Percentiles rank a stretch among this genome's conserved stretches.
phyloP scores from a whole-genome alignment of 2,888 invertebrate species.

The Erebia palarica region DNA sequence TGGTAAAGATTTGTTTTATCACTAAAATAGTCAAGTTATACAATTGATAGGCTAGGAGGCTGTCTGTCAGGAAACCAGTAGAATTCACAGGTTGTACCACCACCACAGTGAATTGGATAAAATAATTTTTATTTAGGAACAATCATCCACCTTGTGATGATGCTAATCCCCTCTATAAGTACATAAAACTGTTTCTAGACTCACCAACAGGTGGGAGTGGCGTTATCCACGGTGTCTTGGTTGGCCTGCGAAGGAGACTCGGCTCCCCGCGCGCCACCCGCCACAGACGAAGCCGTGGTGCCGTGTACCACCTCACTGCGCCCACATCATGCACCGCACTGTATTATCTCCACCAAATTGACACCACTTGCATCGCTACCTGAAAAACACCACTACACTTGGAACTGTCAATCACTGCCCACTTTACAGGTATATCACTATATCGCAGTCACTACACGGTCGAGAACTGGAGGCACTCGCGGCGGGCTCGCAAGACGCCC shows the following conservation, averaged over 20 bases:
- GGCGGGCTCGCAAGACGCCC: constrained; percentile 29
- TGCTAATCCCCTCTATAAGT: background rate
- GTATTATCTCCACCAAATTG: constrained; percentile 80
- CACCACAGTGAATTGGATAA: background rate
- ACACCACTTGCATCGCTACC: constrained; percentile 76
- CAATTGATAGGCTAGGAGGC: background rate
- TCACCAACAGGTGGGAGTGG: constrained; percentile 80
- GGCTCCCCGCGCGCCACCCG: constrained; percentile 80
- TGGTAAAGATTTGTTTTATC: too few relatives aligned
- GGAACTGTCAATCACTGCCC: constrained; percentile 41
- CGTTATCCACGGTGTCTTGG: constrained; percentile 79
- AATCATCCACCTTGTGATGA: background rate
- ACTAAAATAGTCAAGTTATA: too few relatives aligned
- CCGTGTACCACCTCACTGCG: constrained; percentile 77
- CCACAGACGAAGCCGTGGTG: constrained; percentile 81
- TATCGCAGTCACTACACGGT: constrained; percentile 32
- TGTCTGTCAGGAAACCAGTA: background rate
- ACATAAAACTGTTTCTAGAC: constrained; percentile 41
- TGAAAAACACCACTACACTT: constrained; percentile 65
- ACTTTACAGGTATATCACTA: constrained; percentile 30
- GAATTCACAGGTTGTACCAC: background rate
- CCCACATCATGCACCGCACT: constrained; percentile 84
- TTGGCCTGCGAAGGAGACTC: constrained; percentile 82
- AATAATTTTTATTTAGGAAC: background rate
- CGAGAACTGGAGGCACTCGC: constrained; percentile 42